These are phyloP conservation scores for Poeciliopsis infans DNA, from an alignment of 2,797 vertebrate species.

Conservation along the genomic window DNA sequence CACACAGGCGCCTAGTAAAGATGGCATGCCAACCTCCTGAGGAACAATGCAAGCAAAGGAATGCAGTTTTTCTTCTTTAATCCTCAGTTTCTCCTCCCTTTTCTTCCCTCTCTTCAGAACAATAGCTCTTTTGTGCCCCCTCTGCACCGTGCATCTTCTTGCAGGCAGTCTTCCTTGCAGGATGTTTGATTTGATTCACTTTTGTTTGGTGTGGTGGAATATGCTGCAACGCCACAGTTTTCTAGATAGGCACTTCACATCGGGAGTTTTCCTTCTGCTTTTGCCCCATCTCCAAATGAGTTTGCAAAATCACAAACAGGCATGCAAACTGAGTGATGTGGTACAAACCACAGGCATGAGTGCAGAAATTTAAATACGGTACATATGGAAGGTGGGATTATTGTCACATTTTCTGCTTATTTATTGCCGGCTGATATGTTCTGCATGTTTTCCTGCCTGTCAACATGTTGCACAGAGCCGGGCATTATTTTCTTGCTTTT, in stretches of 20 bases:
- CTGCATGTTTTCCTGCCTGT: slow-evolving; percentile 10
- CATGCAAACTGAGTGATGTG: slow-evolving; percentile 31
- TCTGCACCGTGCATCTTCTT: slow-evolving; percentile 50
- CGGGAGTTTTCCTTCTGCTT: background rate
- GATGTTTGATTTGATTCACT: slow-evolving; percentile 57
- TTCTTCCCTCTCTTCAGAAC: slow-evolving; percentile 54
- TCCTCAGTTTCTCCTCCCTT: slow-evolving; percentile 26
- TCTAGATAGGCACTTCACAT: slow-evolving; percentile 31
- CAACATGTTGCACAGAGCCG: slow-evolving; percentile 3
- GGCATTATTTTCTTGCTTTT: background rate
- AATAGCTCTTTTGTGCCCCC: slow-evolving; percentile 67
- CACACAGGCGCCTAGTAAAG: slow-evolving; percentile 58
- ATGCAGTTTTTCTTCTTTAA: slow-evolving; percentile 52
- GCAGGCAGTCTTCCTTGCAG: slow-evolving; percentile 23
- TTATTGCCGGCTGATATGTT: slow-evolving; percentile 22
- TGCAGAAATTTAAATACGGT: slow-evolving; percentile 20
- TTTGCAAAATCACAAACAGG: slow-evolving; percentile 31
- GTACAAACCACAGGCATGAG: slow-evolving; percentile 29
- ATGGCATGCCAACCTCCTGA: slow-evolving; percentile 66
- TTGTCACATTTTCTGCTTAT: slow-evolving; percentile 36
- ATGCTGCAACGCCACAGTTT: slow-evolving; percentile 32
- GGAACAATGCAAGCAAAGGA: slow-evolving; percentile 56
- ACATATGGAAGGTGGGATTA: slow-evolving; percentile 21
- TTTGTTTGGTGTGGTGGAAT: slow-evolving; percentile 49
- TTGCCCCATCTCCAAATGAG: slow-evolving; percentile 12